These are phyloP conservation scores for Jaculus jaculus DNA, from an alignment of 2,113 vertebrate species.

Conservation along the genomic window DNA sequence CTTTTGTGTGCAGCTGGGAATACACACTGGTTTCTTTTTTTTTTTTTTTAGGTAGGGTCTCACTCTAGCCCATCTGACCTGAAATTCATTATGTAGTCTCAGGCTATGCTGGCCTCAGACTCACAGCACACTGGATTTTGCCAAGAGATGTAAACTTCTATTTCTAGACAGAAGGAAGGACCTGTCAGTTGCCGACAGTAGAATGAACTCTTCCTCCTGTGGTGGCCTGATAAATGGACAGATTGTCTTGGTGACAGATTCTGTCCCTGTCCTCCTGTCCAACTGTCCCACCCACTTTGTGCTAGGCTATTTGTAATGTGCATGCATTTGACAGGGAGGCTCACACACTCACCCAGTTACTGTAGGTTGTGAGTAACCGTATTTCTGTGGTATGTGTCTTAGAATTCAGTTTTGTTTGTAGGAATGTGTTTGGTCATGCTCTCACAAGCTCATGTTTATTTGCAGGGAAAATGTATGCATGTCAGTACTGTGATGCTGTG, in stretches of 20 bases:
- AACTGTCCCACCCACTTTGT: background rate
- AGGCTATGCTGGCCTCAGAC: background rate
- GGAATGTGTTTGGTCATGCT: background rate
- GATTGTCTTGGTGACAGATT: background rate
- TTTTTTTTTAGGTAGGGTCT: background rate
- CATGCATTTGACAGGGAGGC: background rate
- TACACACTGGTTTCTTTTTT: background rate
- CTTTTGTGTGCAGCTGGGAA: background rate
- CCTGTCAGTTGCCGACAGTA: background rate
- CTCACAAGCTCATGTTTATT: background rate
- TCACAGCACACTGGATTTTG: background rate
- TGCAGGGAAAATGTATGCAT: conserved; percentile 93
- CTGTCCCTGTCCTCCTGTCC: background rate
- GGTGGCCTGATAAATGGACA: background rate
- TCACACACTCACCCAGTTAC: background rate
- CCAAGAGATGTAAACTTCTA: background rate
- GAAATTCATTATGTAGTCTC: too few relatives aligned
- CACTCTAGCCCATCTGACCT: background rate
- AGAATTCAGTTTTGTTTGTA: background rate
- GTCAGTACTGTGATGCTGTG: conserved; percentile 91
- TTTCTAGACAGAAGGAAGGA: background rate
- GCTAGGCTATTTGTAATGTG: background rate
- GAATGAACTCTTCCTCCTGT: background rate
- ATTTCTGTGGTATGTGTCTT: background rate
- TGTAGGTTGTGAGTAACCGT: background rate